phyloP scores from a whole-genome alignment of 2,888 invertebrate species.

The Pyrocoelia pectoralis region DNA sequence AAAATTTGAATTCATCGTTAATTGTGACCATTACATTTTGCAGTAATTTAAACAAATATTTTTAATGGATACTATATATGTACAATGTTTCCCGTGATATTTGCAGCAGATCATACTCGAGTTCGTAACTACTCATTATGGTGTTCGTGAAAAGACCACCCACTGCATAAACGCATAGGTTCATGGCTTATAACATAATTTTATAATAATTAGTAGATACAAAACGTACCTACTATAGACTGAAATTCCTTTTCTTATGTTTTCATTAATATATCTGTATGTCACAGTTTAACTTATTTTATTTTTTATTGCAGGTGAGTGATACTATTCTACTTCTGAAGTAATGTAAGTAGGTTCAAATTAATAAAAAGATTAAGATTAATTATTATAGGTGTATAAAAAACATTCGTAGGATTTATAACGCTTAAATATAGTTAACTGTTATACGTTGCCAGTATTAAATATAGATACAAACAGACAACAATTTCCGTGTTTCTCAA shows the following conservation, averaged over 20 bases:
- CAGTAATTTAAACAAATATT: no score
- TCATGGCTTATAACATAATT: not conserved
- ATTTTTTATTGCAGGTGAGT: slow-evolving; percentile 7
- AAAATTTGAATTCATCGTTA: no score
- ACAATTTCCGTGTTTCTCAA: not conserved
- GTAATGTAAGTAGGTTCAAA: not conserved
- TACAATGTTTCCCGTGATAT: not conserved
- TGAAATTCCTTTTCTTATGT: not conserved
- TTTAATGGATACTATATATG: no score
- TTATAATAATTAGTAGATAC: not conserved
- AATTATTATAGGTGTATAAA: no score
- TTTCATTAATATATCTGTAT: not conserved
- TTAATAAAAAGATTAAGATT: not conserved
- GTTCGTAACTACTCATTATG: not conserved
- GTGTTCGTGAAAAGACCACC: slow-evolving; percentile 1
- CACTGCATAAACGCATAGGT: not conserved
- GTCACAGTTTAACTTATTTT: not conserved
- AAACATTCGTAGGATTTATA: not conserved
- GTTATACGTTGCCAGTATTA: slow-evolving; percentile 7
- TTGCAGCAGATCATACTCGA: not conserved
- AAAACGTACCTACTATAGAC: not conserved
- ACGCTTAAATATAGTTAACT: not conserved
- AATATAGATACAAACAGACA: not conserved
- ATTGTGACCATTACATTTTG: no score
- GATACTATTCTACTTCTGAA: not conserved